Percentiles rank a stretch among this genome's conserved stretches.
These are phyloP conservation scores for Argya squamiceps DNA, from an alignment of 2,797 vertebrate species.

Conservation along the genomic window DNA sequence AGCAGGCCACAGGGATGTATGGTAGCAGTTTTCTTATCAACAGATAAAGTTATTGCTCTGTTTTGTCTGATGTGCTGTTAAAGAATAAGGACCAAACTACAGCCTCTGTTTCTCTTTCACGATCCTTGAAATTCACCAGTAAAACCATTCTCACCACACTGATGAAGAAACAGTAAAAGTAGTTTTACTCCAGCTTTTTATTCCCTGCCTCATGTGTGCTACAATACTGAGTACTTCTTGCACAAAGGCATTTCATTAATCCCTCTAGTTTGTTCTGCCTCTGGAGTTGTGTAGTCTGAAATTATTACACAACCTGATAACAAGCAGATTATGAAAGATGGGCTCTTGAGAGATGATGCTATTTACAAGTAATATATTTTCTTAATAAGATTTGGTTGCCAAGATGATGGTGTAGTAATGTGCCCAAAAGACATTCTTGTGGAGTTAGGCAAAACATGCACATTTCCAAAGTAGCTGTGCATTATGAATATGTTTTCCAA, in stretches of 20 bases:
- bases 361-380: not conserved
- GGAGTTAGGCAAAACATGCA: not conserved
- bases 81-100: not conserved
- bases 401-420: not conserved
- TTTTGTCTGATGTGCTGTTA: not conserved
- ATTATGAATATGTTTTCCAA: not conserved
- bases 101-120: not conserved
- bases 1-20: not conserved
- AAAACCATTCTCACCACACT: not conserved
- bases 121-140: not conserved
- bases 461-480: not conserved
- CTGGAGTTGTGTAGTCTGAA: not conserved
- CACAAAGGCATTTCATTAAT: not conserved
- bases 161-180: not conserved
- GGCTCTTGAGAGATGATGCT: not conserved
- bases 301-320: conserved; percentile 6
- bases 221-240: not conserved
- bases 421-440: not conserved
- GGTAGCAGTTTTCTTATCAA: not conserved
- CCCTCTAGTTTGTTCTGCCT: not conserved
- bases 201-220: not conserved
- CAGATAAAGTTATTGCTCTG: not conserved
- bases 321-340: conserved; percentile 38
- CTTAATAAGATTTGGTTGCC: not conserved
- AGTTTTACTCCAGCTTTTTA: not conserved